phyloP scores from a whole-genome alignment of 2,797 vertebrate species.

The Propithecus deckenii region DNA sequence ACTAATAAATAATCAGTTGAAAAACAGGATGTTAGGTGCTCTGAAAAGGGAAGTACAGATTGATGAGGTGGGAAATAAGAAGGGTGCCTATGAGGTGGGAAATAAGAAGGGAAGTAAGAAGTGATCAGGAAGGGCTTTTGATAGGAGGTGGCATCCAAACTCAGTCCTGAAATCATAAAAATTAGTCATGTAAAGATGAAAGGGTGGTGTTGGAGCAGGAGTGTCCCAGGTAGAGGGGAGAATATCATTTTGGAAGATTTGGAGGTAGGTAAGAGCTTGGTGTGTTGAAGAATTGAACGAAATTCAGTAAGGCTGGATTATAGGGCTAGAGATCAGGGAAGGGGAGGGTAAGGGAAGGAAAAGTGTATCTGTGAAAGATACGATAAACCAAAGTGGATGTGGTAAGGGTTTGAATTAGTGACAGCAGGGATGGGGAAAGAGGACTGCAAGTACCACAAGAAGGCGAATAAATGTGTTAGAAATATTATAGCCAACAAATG shows the following conservation, averaged over 20 bases:
- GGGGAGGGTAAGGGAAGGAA: not conserved
- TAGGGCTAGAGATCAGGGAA: not conserved
- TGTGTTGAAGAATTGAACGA: slow-evolving; percentile 2
- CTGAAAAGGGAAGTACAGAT: not conserved
- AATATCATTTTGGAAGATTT: not conserved
- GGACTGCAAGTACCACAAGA: not conserved
- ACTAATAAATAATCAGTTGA: slow-evolving; percentile 4
- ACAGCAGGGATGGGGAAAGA: not conserved
- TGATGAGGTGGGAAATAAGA: not conserved
- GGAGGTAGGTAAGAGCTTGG: not conserved
- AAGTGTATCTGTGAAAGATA: not conserved
- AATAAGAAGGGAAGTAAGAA: not conserved
- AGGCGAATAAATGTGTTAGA: not conserved
- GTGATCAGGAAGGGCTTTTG: not conserved
- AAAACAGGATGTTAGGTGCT: not conserved
- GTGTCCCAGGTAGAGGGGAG: not conserved
- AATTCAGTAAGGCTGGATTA: not conserved
- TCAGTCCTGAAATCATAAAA: not conserved
- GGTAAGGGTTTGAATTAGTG: not conserved
- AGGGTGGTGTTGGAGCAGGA: not conserved
- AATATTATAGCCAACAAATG: not conserved
- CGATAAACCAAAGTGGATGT: not conserved
- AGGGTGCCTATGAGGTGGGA: not conserved
- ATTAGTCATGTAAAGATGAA: not conserved
- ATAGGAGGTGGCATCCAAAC: not conserved